Percentiles rank a stretch among this genome's conserved stretches.
phyloP scores from a whole-genome alignment of 2,113 vertebrate species.

The Pachypanchax playfairii region DNA sequence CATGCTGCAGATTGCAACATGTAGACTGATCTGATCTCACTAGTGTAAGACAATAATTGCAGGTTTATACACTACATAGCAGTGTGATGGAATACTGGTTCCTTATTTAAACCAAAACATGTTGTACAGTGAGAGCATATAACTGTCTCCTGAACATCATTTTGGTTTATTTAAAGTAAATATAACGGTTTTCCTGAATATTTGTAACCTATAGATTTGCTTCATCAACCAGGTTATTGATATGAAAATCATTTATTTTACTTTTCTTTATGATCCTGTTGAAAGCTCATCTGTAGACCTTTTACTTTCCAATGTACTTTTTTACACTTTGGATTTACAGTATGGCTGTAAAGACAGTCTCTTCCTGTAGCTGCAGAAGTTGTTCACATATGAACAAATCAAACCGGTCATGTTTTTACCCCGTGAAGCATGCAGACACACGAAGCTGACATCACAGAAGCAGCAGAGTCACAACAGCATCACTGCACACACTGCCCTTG shows the following conservation, averaged over 20 bases:
- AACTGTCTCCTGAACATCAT: background rate
- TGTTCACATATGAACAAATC: no score
- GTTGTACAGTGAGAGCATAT: background rate
- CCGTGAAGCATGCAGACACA: no score
- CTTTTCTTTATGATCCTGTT: conserved; percentile 25
- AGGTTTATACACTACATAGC: background rate
- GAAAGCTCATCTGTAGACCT: conserved; percentile 12
- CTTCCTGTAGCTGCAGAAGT: no score
- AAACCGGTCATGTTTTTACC: no score
- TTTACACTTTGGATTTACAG: background rate
- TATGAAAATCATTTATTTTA: conserved; percentile 48
- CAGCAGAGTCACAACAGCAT: no score
- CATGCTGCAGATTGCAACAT: background rate
- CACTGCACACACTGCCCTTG: no score
- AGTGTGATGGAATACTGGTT: background rate
- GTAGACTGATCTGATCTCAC: background rate
- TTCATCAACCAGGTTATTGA: conserved; percentile 48
- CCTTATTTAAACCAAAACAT: conserved; percentile 8
- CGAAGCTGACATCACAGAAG: no score
- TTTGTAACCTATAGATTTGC: conserved; percentile 48
- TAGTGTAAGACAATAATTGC: background rate
- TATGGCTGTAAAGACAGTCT: no score
- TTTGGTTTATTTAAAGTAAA: conserved; percentile 34
- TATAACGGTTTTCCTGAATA: conserved; percentile 10
- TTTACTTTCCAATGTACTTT: background rate